A percentile compares a stretch with the other conserved stretches of the same genome.
phyloP scores from a whole-genome alignment of 2,888 invertebrate species.

The Odontocolon sp. region DNA sequence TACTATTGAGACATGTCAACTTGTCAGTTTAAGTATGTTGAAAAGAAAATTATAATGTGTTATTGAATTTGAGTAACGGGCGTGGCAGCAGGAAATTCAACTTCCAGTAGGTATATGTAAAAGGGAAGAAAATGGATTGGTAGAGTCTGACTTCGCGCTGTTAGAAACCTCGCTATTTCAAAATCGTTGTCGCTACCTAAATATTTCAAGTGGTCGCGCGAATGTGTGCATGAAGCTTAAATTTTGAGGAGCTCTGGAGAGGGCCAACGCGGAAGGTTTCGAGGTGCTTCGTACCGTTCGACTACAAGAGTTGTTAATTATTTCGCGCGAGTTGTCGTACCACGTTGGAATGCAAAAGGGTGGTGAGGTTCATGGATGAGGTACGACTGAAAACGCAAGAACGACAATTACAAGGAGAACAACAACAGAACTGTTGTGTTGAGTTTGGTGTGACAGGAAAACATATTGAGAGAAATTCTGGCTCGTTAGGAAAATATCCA shows the following conservation, averaged over 20 bases:
- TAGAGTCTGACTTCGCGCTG: conserved; percentile 22
- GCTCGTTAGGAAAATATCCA: conserved; percentile 12
- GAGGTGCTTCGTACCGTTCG: conserved; percentile 42
- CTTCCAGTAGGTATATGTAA: no score
- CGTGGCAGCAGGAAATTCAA: no score
- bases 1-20: background rate
- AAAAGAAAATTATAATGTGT: no score
- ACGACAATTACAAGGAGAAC: conserved; percentile 58
- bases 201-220: conserved; percentile 69
- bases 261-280: conserved; percentile 31
- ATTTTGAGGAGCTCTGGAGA: conserved; percentile 64
- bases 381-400: conserved; percentile 59
- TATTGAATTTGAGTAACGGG: no score
- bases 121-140: background rate
- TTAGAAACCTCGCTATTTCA: conserved; percentile 41
- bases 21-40: no score
- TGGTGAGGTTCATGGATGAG: conserved; percentile 4
- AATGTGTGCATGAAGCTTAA: conserved; percentile 65
- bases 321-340: conserved; percentile 72
- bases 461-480: conserved; percentile 40
- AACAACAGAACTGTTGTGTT: conserved; percentile 45
- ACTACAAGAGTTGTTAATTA: conserved; percentile 76
- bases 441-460: conserved; percentile 1
- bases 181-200: conserved; percentile 67
- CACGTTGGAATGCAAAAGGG: conserved; percentile 23